Percentiles rank a stretch among this genome's conserved stretches.
These are phyloP conservation scores for Sus cebifrons DNA, from an alignment of 2,797 vertebrate species.

Conservation along the genomic window DNA sequence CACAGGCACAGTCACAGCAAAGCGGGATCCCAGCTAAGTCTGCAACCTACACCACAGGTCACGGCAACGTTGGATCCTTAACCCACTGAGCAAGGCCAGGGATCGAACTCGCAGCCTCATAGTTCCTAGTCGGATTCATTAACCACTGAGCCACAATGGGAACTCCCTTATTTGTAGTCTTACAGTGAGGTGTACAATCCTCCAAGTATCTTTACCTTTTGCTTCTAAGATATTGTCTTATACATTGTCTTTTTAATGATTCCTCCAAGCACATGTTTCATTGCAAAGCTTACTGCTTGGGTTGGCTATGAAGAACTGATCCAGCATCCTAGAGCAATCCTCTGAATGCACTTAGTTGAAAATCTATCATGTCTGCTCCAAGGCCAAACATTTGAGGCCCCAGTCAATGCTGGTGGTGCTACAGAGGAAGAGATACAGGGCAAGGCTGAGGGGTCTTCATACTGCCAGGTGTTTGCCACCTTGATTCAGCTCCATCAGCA, in stretches of 20 bases:
- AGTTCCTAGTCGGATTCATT: too few relatives aligned
- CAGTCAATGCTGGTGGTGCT: conserved; percentile 47
- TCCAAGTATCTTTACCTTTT: neutral
- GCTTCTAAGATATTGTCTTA: neutral
- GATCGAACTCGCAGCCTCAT: too few relatives aligned
- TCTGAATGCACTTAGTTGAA: conserved; percentile 56
- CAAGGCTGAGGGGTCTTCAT: neutral
- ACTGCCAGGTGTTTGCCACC: conserved; percentile 40
- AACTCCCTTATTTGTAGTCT: neutral
- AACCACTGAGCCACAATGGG: too few relatives aligned
- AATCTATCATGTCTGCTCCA: conserved; percentile 73
- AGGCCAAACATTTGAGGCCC: conserved; percentile 62
- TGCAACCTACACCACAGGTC: too few relatives aligned
- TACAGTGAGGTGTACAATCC: neutral
- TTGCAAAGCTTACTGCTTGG: neutral
- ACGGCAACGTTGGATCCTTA: too few relatives aligned
- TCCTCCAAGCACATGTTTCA: conserved; percentile 59
- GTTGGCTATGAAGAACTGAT: conserved; percentile 55
- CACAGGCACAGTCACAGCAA: too few relatives aligned
- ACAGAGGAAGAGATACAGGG: neutral
- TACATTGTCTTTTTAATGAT: conserved; percentile 64
- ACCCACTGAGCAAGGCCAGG: too few relatives aligned
- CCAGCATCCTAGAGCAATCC: conserved; percentile 73
- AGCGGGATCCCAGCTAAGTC: too few relatives aligned
- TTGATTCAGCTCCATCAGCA: conserved; percentile 6